These are phyloP conservation scores for Drosophila fulvimacula DNA, from an alignment of 2,888 invertebrate genomes.

Conservation along the genomic window DNA sequence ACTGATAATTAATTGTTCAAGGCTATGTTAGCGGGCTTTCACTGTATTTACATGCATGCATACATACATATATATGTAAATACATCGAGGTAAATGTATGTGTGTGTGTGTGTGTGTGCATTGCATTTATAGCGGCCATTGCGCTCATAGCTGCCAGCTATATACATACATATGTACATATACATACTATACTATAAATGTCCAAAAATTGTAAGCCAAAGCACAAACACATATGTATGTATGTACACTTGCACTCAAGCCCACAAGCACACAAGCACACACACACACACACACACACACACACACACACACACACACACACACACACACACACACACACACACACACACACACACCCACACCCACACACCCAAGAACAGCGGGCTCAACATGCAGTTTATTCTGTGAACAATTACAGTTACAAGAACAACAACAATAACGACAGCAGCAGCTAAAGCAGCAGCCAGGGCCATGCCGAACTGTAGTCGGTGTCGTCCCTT, in stretches of 20 bases:
- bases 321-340: no score
- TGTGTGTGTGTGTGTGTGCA: not conserved
- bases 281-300: not conserved
- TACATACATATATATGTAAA: not conserved
- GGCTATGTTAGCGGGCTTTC: slow-evolving; percentile 1
- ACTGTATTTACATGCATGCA: not conserved
- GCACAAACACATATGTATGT: slow-evolving; percentile 16
- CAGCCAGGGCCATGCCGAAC: slow-evolving; percentile 5
- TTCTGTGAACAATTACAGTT: slow-evolving; percentile 46
- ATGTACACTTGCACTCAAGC: slow-evolving; percentile 4
- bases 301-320: slow-evolving; percentile 2
- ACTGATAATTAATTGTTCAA: not conserved
- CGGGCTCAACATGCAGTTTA: slow-evolving; percentile 45
- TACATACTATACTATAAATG: slow-evolving; percentile 29
- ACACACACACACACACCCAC: slow-evolving; percentile 1
- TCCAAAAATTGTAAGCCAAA: slow-evolving; percentile 42
- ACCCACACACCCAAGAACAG: slow-evolving; percentile 1
- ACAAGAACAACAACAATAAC: slow-evolving; percentile 8
- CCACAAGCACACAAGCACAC: slow-evolving; percentile 1
- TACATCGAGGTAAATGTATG: not conserved
- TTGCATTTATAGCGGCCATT: slow-evolving; percentile 34
- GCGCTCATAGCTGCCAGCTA: slow-evolving; percentile 31
- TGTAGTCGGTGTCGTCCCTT: slow-evolving; percentile 10
- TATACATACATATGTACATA: slow-evolving; percentile 21
- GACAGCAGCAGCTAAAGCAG: slow-evolving; percentile 15